Evolutionary conservation across 2,888 invertebrate species (phyloP).

Genomic region (Drosophila nr. perissopoda): DNA sequence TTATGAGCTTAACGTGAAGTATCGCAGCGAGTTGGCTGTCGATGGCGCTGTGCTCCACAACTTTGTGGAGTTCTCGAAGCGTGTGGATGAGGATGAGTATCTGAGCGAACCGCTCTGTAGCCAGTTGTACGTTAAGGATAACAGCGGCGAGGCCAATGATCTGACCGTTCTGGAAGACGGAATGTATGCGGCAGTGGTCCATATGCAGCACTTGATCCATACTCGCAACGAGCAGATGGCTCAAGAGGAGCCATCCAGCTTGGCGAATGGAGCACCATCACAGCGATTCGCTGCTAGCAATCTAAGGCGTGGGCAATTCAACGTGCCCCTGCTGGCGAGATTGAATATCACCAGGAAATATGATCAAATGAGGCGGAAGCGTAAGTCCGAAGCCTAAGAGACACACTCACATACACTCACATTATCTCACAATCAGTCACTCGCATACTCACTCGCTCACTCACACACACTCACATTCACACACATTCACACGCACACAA

Average conservation of each 20-base stretch:
- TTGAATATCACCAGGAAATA: background rate
- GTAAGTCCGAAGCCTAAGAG: background rate
- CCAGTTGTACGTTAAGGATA: background rate
- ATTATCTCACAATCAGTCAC: background rate
- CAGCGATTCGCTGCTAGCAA: background rate
- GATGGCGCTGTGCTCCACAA: constrained; percentile 5
- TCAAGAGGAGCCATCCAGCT: background rate
- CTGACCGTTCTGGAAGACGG: background rate
- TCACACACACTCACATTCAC: background rate
- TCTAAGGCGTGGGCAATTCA: background rate
- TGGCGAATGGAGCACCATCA: background rate
- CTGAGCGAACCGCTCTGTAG: background rate
- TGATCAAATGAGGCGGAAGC: background rate
- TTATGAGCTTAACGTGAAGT: constrained; percentile 90
- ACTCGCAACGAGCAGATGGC: background rate
- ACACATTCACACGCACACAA: background rate
- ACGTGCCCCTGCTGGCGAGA: background rate
- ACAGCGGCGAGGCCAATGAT: background rate
- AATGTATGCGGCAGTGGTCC: background rate
- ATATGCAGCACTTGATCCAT: background rate
- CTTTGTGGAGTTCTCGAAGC: constrained; percentile 55
- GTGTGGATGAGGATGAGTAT: constrained; percentile 47
- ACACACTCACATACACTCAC: background rate
- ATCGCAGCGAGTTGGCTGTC: constrained; percentile 84
- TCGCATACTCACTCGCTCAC: background rate